Evolutionary conservation across 2,113 vertebrate genomes (phyloP).

Genomic region (Mola mola): DNA sequence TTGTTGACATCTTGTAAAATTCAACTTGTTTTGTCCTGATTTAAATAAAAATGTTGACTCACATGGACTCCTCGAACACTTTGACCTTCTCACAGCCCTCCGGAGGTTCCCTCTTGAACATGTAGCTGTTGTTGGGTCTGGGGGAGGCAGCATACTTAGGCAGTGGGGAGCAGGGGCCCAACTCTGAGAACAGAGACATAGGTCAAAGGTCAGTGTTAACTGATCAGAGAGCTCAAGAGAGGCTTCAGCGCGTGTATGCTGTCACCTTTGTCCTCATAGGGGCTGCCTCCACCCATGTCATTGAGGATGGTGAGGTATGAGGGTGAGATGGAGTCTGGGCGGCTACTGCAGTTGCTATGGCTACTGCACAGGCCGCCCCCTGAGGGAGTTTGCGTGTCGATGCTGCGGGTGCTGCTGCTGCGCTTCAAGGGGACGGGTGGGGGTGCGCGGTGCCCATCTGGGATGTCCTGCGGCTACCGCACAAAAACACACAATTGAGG

Average conservation of each 20-base stretch:
- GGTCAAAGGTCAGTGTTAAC: conserved; percentile 15
- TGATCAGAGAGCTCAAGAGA: neutral
- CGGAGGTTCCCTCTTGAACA: conserved; percentile 98
- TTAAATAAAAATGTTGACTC: conserved; percentile 79
- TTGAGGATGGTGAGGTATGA: conserved; percentile 94
- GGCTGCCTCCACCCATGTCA: conserved; percentile 89
- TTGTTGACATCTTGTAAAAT: too few species aligned
- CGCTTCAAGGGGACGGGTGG: conserved; percentile 88
- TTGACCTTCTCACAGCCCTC: conserved; percentile 98
- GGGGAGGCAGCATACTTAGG: conserved; percentile 98
- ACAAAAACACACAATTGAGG: conserved; percentile 17
- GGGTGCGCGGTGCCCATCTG: conserved; percentile 95
- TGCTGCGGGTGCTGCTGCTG: conserved; percentile 96
- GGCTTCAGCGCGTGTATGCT: neutral
- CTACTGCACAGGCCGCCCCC: conserved; percentile 86
- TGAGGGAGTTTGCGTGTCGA: conserved; percentile 95
- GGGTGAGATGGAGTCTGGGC: conserved; percentile 92
- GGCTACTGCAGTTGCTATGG: conserved; percentile 94
- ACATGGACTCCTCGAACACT: conserved; percentile 95
- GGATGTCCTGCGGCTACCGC: conserved; percentile 92
- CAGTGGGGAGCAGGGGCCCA: conserved; percentile 93
- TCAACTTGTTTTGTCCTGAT: too few species aligned
- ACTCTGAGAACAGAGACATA: conserved; percentile 81
- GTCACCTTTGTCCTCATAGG: conserved; percentile 95
- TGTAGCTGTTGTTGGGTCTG: conserved; percentile 99